Conservation (phyloP, 2,797 vertebrate genomes). For the Clarias fuscus region DNA sequence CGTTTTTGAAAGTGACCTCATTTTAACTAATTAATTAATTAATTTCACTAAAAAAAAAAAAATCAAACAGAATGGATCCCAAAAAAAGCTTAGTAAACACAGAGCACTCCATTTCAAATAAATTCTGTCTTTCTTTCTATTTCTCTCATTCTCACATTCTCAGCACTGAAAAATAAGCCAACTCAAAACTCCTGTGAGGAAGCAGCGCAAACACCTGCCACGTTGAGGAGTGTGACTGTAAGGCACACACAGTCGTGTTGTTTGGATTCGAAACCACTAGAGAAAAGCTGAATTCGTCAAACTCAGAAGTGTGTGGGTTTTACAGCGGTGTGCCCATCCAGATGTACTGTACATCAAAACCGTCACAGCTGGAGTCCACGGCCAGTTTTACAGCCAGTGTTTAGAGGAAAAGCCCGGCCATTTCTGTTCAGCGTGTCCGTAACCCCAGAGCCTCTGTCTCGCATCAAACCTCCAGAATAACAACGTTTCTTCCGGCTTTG, state of each 20-base stretch:
- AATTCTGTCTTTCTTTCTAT: background rate
- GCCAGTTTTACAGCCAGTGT: conserved; percentile 40
- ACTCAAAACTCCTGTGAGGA: background rate
- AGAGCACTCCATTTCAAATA: background rate
- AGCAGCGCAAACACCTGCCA: conserved; percentile 11
- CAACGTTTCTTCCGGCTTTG: conserved; percentile 53
- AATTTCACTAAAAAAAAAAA: background rate
- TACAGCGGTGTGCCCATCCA: conserved; percentile 19
- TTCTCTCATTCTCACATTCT: background rate
- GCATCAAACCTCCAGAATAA: conserved; percentile 56
- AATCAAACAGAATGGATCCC: background rate
- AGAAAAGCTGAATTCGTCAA: conserved; percentile 33
- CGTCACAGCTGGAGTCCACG: conserved; percentile 30
- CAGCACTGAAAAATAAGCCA: background rate
- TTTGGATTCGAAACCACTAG: conserved; percentile 23
- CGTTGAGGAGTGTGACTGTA: background rate
- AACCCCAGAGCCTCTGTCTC: conserved; percentile 49
- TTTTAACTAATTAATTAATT: background rate
- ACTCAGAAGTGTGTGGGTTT: conserved; percentile 27
- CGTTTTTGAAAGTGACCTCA: background rate
- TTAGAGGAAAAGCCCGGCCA: conserved; percentile 39
- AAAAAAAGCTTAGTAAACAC: background rate
- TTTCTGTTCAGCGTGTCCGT: conserved; percentile 51
- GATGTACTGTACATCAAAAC: conserved; percentile 35
- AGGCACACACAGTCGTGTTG: conserved; percentile 7